Evolutionary conservation across 2,888 invertebrate species (phyloP).

Genomic region (Parascotia fuliginaria): DNA sequence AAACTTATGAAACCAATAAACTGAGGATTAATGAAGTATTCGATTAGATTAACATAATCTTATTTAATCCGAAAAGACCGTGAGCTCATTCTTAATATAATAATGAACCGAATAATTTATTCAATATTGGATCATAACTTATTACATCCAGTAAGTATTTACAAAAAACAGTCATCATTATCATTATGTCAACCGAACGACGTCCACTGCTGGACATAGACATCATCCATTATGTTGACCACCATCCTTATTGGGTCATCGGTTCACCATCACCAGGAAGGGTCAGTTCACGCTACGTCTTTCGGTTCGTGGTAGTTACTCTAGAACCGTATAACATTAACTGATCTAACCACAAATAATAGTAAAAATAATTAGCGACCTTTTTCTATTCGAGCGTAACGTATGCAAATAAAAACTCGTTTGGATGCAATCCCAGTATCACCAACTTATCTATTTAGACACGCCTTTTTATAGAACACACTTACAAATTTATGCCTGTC

Average conservation of each 20-base stretch:
- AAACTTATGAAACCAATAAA: conserved; percentile 2
- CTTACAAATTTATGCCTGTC: conserved; percentile 48
- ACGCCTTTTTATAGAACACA: conserved; percentile 65
- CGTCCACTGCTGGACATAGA: too few relatives aligned
- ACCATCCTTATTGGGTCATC: too few relatives aligned
- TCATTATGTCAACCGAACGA: too few relatives aligned
- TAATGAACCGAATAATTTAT: conserved; percentile 6
- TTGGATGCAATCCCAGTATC: conserved; percentile 57
- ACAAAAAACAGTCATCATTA: too few relatives aligned
- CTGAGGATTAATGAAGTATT: background rate
- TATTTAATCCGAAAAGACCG: background rate
- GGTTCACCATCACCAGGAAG: too few relatives aligned
- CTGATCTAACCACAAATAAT: background rate
- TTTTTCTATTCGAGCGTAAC: conserved; percentile 54
- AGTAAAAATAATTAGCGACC: conserved; percentile 51
- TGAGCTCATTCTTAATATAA: background rate
- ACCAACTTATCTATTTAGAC: conserved; percentile 75
- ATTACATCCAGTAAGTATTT: too few relatives aligned
- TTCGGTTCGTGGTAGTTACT: too few relatives aligned
- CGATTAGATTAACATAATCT: conserved; percentile 8
- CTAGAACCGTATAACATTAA: background rate
- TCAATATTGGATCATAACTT: too few relatives aligned
- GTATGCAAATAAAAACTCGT: conserved; percentile 56
- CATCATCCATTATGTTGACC: too few relatives aligned
- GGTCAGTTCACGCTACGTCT: too few relatives aligned